Conservation (phyloP, 2,113 vertebrate genomes). For the Egretta garzetta region DNA sequence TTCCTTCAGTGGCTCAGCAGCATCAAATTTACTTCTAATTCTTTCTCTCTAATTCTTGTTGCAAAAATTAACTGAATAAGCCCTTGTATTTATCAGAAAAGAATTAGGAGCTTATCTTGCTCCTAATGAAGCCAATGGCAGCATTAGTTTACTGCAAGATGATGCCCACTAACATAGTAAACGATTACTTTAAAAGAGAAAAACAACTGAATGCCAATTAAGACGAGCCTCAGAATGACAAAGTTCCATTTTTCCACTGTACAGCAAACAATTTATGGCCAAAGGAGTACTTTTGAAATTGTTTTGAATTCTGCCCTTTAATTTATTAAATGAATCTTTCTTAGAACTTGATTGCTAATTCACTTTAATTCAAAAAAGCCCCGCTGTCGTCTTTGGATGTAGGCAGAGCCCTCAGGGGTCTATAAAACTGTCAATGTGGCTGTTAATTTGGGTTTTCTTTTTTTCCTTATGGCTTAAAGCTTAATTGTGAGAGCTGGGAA, state of each 20-base stretch:
- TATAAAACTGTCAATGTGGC: slow-evolving; percentile 56
- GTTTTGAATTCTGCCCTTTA: slow-evolving; percentile 54
- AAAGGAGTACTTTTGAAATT: slow-evolving; percentile 52
- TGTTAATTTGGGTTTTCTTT: slow-evolving; percentile 44
- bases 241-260: slow-evolving; percentile 50
- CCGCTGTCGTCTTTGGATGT: slow-evolving; percentile 1
- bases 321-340: slow-evolving; percentile 50
- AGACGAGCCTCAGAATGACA: slow-evolving; percentile 20
- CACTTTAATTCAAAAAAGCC: slow-evolving; percentile 54
- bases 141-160: neutral
- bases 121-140: neutral
- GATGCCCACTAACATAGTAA: neutral
- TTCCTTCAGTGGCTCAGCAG: neutral
- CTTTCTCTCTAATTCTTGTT: neutral
- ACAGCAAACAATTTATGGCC: slow-evolving; percentile 5
- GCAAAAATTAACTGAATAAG: neutral
- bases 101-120: neutral
- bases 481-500: slow-evolving; percentile 39
- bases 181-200: slow-evolving; percentile 2
- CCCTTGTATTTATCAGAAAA: neutral
- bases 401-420: slow-evolving; percentile 23
- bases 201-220: slow-evolving; percentile 34
- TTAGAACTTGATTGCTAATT: slow-evolving; percentile 62
- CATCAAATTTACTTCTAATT: neutral
- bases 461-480: slow-evolving; percentile 13